A percentile compares a stretch with the other conserved stretches of the same genome.
phyloP scores from a whole-genome alignment of 2,797 vertebrate species.

The Sparidentex hasta region DNA sequence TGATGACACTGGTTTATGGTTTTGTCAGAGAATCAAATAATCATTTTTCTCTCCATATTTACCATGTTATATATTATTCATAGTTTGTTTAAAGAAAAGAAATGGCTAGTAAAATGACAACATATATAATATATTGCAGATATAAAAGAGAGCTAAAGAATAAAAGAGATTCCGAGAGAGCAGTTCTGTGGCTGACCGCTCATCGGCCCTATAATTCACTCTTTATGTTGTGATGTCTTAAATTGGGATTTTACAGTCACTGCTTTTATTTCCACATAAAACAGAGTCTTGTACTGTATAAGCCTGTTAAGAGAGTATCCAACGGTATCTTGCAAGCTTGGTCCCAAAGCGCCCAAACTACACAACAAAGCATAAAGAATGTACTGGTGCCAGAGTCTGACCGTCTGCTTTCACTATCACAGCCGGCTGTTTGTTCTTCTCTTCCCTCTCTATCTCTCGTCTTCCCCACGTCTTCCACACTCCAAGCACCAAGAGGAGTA shows the following conservation, averaged over 20 bases:
- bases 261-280: slow-evolving; percentile 69
- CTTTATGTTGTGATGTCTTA: slow-evolving; percentile 57
- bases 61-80: not conserved
- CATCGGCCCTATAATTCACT: slow-evolving; percentile 61
- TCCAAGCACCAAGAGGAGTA: slow-evolving; percentile 46
- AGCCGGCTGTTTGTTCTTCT: slow-evolving; percentile 61
- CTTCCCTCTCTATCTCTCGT: slow-evolving; percentile 34
- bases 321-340: slow-evolving; percentile 51
- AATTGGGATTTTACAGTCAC: slow-evolving; percentile 75
- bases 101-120: not conserved
- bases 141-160: not conserved
- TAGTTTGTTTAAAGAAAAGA: not conserved
- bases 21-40: not conserved
- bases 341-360: slow-evolving; percentile 62
- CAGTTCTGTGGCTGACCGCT: slow-evolving; percentile 56
- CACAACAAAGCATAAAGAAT: slow-evolving; percentile 67
- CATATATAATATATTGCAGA: not conserved
- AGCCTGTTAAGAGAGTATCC: slow-evolving; percentile 71
- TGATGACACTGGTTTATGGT: not conserved
- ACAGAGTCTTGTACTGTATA: slow-evolving; percentile 59
- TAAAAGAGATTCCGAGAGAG: slow-evolving; percentile 4
- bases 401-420: slow-evolving; percentile 68
- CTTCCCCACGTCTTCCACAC: slow-evolving; percentile 35
- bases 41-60: slow-evolving; percentile 10
- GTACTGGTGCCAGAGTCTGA: slow-evolving; percentile 50